Percentiles rank a stretch among this genome's conserved stretches.
These are phyloP conservation scores for Brachycybe producta DNA, from an alignment of 2,888 invertebrate genomes.

Conservation along the genomic window DNA sequence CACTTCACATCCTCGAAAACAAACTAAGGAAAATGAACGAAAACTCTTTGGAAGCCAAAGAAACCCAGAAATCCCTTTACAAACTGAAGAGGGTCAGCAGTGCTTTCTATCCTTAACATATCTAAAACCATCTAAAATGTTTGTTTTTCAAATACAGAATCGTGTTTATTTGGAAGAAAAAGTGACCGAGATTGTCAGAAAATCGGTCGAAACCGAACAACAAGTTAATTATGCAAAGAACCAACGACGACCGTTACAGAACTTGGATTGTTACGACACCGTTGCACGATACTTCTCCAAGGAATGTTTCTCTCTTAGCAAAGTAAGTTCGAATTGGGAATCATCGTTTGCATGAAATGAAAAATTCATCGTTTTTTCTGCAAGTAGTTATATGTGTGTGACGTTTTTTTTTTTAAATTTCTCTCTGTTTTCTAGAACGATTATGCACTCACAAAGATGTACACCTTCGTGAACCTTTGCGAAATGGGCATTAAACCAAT, in stretches of 20 bases:
- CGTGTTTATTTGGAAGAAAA: conserved; percentile 29
- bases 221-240: conserved; percentile 22
- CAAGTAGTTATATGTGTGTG: too few relatives aligned
- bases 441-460: conserved; percentile 35
- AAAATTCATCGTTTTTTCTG: too few relatives aligned
- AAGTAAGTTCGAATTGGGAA: conserved; percentile 15
- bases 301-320: conserved; percentile 12
- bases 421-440: conserved; percentile 30
- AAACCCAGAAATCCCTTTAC: conserved; percentile 26
- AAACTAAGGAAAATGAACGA: conserved; percentile 27
- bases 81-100: conserved; percentile 27
- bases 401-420: too few relatives aligned
- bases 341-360: background rate
- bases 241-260: conserved; percentile 25
- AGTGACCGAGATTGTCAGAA: conserved; percentile 29
- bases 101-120: background rate
- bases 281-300: conserved; percentile 13
- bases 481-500: conserved; percentile 27
- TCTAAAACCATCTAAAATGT: background rate
- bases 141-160: conserved; percentile 26
- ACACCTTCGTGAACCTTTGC: conserved; percentile 38
- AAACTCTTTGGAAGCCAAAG: conserved; percentile 24
- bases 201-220: conserved; percentile 26
- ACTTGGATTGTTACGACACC: conserved; percentile 23
- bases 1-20: conserved; percentile 32